Base-by-base conservation (phyloP, 2,797 vertebrate genomes). In the Galaxias olidus region DNA sequence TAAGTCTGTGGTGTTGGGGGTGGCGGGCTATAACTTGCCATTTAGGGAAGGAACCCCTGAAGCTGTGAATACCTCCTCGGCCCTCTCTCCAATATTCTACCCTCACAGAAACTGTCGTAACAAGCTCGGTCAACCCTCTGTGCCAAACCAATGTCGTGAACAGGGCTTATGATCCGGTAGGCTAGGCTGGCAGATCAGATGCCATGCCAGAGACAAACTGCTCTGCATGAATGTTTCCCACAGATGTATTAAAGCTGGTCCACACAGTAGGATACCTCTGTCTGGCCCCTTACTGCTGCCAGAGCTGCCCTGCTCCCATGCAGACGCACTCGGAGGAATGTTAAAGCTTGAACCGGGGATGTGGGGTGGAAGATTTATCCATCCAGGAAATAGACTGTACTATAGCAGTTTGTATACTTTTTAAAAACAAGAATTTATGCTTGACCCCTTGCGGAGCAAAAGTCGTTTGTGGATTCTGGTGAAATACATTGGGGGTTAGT, bases 71-170 rank as follows among this genome's bases (percentile, higher is more conserved):
- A 81, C 89, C 93, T 88, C 85, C 81, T 79, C 88, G 74, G 18
- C 88, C 85, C 88, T 91, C 86, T 86, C 80, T 81, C 90, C 88
- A 92, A 92, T 90, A 92, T 82, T 89, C 88, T 91, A 91, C 89
- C 91, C 91, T 92, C 88, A 87, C 88, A 80, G 85, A 84, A 81
- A 83, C 14, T 18, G n/a, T 51, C 15, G 8, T 51, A 51, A n/a
- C 64, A 65, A 68, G 45, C 58, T 52, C 7, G 4, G 46, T 46
- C 30, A 17, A 0, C 65, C 45, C 58, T 63, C 53, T 44, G 4
- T 11, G 62, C 68, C 73, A 67, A 61, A 54, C 50, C 68, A 51
- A 63, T 44, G 52, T 57, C 53, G 61, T 78, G 65, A 65, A 55
- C 66, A 63, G 15, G 65, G 68, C 30, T 47, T 76, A 71, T 82